Evolutionary conservation across 2,113 vertebrate species (phyloP), one percentile per base, ranked within the genome.

Genomic region (Eubucco bourcierii): DNA sequence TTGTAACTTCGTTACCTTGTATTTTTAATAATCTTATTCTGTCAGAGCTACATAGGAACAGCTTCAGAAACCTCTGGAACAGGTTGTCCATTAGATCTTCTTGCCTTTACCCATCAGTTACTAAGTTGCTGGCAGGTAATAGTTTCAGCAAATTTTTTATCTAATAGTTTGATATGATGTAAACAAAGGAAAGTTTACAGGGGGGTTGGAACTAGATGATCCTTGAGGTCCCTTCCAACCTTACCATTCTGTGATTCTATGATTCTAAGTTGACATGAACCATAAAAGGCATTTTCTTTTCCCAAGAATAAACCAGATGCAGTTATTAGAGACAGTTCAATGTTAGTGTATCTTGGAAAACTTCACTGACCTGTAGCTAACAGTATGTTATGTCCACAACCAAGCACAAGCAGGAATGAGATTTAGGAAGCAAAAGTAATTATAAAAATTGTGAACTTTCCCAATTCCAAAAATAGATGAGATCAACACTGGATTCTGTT

Each of bases 241-340:
- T n/a, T n/a, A n/a, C n/a, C n/a, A n/a, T n/a, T n/a, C n/a, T n/a
- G n/a, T n/a, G n/a, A n/a, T n/a, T n/a, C n/a, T n/a, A n/a, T n/a
- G n/a, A n/a, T n/a, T n/a, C n/a, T n/a, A n/a, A n/a, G n/a, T 83
- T 93, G 85, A 80, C 91, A 84, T 87, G 94, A 96, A 88, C 95
- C 84, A 89, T 87, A 91, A 92, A 92, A 95, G 81, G 92, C 33
- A 80, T 93, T 93, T 95, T 93, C 55, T 95, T 95, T 96, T 83
- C 77, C 89, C n/a, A 85, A 84, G 79, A 96, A 93, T 76, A 93
- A 97, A 84, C 83, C 94, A 31, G 81, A 94, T 94, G 70, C 74
- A 75, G 63, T 88, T 96, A 78, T 89, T 95, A 72, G 33, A 93
- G 81, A 81, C 60, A 90, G n/a, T 79, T 90, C 37, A 64, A 31